phyloP scores from a whole-genome alignment of 2,888 invertebrate species.

The Seira sanloemensis region DNA sequence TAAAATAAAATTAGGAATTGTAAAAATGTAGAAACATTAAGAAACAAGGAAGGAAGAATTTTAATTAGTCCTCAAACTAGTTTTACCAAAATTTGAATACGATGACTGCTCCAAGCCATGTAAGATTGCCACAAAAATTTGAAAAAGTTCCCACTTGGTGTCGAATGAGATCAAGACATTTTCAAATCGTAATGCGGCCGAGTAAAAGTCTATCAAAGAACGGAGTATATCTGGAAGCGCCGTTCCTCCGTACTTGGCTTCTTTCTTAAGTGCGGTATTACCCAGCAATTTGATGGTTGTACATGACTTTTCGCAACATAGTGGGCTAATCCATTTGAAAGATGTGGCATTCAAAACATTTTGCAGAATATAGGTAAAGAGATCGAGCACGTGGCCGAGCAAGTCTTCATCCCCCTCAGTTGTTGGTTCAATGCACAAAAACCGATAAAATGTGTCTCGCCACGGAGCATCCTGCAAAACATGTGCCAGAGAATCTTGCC shows the following conservation, averaged over 20 bases:
- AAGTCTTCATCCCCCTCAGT: slow-evolving; percentile 81
- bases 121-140: slow-evolving; percentile 53
- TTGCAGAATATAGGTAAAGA: slow-evolving; percentile 60
- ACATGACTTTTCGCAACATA: slow-evolving; percentile 65
- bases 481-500: slow-evolving; percentile 73
- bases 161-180: not conserved
- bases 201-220: slow-evolving; percentile 67
- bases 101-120: slow-evolving; percentile 54
- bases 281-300: slow-evolving; percentile 61
- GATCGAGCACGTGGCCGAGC: slow-evolving; percentile 77
- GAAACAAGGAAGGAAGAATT: too few species aligned
- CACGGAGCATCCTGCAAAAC: slow-evolving; percentile 77
- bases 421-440: slow-evolving; percentile 81
- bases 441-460: slow-evolving; percentile 81
- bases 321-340: slow-evolving; percentile 66
- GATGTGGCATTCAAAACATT: slow-evolving; percentile 47
- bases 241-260: slow-evolving; percentile 57
- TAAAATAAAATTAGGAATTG: not conserved
- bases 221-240: slow-evolving; percentile 56
- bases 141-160: slow-evolving; percentile 63
- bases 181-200: slow-evolving; percentile 48
- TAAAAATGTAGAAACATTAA: not conserved
- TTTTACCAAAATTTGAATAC: slow-evolving; percentile 50
- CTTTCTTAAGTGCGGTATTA: slow-evolving; percentile 40
- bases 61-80: too few species aligned